A percentile compares a stretch with the other conserved stretches of the same genome.
Conservation (phyloP, 2,113 vertebrate genomes). For the Cyanoderma ruficeps region DNA sequence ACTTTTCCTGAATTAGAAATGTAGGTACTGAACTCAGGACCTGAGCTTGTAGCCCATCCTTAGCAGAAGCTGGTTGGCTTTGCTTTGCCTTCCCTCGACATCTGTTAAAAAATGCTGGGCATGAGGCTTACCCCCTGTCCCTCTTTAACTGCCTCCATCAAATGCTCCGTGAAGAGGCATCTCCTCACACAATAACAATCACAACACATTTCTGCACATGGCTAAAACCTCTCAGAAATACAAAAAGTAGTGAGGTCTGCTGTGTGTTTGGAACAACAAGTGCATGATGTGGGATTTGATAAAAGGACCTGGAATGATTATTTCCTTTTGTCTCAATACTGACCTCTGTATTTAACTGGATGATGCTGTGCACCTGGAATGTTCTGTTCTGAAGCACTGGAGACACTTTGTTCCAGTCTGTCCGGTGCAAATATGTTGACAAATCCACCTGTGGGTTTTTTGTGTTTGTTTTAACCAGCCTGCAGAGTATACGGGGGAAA, state of each 20-base stretch:
- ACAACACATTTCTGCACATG: neutral
- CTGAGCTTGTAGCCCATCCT: neutral
- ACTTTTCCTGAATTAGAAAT: conserved; percentile 11
- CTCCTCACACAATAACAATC: neutral
- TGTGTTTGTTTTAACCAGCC: neutral
- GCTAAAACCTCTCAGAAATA: neutral
- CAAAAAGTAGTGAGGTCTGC: neutral
- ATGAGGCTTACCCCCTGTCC: neutral
- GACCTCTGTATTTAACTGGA: neutral
- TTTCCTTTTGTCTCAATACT: neutral
- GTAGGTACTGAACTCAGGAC: neutral
- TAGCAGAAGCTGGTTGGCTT: neutral
- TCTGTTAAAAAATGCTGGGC: neutral
- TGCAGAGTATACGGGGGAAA: neutral
- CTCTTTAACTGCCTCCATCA: neutral
- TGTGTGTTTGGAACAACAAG: neutral
- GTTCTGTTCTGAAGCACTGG: neutral
- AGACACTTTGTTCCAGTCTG: neutral
- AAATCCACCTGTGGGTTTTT: neutral
- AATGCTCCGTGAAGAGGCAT: neutral
- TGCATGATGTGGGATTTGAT: neutral
- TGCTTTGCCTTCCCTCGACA: neutral
- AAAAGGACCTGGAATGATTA: neutral
- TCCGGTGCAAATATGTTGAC: neutral
- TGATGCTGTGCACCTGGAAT: neutral